Percentiles rank a stretch among this genome's conserved stretches.
Evolutionary conservation across 2,797 vertebrate genomes (phyloP).

Genomic region (Smutsia temminckii): DNA sequence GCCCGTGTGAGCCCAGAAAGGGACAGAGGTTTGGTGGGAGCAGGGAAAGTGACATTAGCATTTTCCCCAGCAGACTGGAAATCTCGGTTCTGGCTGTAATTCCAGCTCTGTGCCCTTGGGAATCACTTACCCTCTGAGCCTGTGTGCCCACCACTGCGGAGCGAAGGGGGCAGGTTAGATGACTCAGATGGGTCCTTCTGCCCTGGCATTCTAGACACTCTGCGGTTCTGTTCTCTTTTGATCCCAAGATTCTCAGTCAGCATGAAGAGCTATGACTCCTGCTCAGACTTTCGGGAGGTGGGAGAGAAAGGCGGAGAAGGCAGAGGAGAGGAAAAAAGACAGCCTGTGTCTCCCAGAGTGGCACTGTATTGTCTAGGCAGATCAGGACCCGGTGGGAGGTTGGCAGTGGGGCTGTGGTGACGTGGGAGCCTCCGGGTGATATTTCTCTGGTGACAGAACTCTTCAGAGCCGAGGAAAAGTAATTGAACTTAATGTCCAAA

Average conservation of each 20-base stretch:
- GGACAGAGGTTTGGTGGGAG: not conserved
- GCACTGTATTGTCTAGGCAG: not conserved
- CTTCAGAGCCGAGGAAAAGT: constrained; percentile 80
- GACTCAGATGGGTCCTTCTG: not conserved
- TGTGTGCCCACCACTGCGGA: not conserved
- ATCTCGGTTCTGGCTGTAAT: not conserved
- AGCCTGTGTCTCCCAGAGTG: not conserved
- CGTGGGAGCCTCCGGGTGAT: constrained; percentile 26
- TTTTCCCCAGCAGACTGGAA: not conserved
- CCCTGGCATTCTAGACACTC: not conserved
- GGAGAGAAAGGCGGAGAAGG: not conserved
- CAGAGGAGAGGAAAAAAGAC: not conserved
- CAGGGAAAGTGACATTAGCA: not conserved
- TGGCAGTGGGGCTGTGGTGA: not conserved
- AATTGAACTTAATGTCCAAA: constrained; percentile 83
- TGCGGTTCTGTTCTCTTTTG: not conserved
- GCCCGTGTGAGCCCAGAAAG: not conserved
- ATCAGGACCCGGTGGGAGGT: not conserved
- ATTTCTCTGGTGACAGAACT: constrained; percentile 71
- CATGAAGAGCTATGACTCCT: not conserved
- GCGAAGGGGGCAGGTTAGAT: not conserved
- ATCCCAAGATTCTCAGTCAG: not conserved
- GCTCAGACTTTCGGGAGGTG: not conserved
- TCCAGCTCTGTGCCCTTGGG: not conserved
- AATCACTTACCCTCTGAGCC: not conserved